These are phyloP conservation scores for Lutjanus erythropterus DNA, from an alignment of 2,113 vertebrate genomes.

Conservation along the genomic window DNA sequence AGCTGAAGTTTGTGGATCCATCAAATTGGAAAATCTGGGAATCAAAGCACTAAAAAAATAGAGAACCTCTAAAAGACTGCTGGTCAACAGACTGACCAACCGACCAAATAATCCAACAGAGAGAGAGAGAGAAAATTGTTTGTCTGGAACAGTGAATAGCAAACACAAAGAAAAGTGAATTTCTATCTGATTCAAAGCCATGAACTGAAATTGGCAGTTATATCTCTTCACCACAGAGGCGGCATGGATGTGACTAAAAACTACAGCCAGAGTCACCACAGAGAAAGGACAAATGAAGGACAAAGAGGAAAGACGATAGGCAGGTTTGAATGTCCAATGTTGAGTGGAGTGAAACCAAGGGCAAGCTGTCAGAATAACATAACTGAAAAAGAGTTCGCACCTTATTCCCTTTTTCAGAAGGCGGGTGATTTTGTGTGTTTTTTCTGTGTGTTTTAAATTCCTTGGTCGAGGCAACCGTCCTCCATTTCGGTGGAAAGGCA, in stretches of 20 bases:
- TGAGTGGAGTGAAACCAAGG: background rate
- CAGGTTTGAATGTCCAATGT: background rate
- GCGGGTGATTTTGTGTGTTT: too few relatives aligned
- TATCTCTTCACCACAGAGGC: background rate
- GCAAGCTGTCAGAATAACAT: background rate
- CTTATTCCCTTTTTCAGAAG: too few relatives aligned
- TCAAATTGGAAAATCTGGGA: background rate
- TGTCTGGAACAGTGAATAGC: conserved; percentile 8
- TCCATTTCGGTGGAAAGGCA: too few relatives aligned
- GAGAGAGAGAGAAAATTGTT: conserved; percentile 10
- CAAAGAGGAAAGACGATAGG: background rate
- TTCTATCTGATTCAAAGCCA: conserved; percentile 20
- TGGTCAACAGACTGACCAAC: background rate
- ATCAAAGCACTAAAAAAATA: background rate
- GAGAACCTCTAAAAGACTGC: background rate
- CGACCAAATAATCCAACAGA: background rate
- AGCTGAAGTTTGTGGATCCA: background rate
- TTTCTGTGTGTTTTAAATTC: too few relatives aligned
- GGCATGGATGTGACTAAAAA: background rate
- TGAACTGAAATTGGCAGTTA: conserved; percentile 1
- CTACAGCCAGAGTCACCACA: background rate
- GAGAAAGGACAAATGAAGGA: background rate
- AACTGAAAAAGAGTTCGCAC: background rate
- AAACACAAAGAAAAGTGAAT: conserved; percentile 16
- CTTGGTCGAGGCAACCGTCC: too few relatives aligned